Evolutionary conservation across 2,797 vertebrate species (phyloP).

Genomic region (Coendou prehensilis): DNA sequence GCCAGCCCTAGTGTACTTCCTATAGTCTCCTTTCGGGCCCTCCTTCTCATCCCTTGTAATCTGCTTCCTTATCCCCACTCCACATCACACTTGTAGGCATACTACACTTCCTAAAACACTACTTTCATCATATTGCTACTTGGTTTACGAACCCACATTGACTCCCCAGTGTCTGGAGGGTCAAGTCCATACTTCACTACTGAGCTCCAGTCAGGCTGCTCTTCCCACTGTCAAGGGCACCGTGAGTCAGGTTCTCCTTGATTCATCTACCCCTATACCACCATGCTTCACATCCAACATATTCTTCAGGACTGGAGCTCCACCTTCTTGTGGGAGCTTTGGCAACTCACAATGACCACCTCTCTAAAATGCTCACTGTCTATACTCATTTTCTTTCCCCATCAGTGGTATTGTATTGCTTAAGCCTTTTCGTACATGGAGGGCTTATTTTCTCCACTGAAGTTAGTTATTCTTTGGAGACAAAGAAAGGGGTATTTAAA

Average conservation of each 20-base stretch:
- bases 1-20: not conserved
- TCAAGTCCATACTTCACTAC: not conserved
- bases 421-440: not conserved
- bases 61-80: not conserved
- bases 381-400: not conserved
- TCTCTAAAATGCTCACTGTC: not conserved
- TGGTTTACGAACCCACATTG: slow-evolving; percentile 6
- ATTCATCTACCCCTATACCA: not conserved
- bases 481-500: slow-evolving; percentile 47
- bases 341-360: not conserved
- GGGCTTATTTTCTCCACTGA: not conserved
- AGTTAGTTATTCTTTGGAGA: slow-evolving; percentile 44
- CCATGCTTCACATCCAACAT: not conserved
- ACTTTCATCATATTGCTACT: not conserved
- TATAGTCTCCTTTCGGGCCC: not conserved
- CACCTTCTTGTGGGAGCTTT: slow-evolving; percentile 30
- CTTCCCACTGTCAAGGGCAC: not conserved
- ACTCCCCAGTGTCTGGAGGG: not conserved
- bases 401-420: not conserved
- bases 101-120: slow-evolving; percentile 11
- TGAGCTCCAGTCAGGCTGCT: not conserved
- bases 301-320: slow-evolving; percentile 9
- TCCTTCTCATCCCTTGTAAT: not conserved
- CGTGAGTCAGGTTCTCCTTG: not conserved
- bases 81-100: not conserved